Base-by-base conservation (phyloP, 2,888 invertebrate species). In the Callyntrura guangdongensis region DNA sequence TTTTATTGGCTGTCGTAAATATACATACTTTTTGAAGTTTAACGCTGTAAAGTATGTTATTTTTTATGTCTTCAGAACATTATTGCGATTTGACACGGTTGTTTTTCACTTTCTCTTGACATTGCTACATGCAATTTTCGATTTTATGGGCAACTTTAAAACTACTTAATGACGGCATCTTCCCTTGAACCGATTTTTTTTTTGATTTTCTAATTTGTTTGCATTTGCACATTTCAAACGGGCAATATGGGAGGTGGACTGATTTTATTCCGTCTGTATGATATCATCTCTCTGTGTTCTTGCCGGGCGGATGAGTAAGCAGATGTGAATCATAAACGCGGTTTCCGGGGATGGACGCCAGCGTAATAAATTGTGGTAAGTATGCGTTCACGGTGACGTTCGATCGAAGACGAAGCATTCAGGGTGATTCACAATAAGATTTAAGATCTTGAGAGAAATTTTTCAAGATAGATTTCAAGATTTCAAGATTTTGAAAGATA, bases 171-270 rank as follows among this genome's bases (percentile, higher is more conserved):
- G 64, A 27, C 64, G 81, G 53, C 1, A 27, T 85, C 36, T 89
- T 27, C 84, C 89, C 89, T 89, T 89, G 89, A 89, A 89, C 89
- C 84, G 89, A 77, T 85, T 89, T 86, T 67, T 25, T 25, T 64
- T 69, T 67, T 79, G 85, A 79, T n/a, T n/a, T n/a, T n/a, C n/a
- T n/a, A n/a, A n/a, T n/a, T n/a, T n/a, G 84, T 85, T 85, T 8
- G 22, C 14, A 8, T 67, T 9, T 67, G 27, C 0, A 17, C n/a
- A 69, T 36, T 9, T 14, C 53, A 53, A 53, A 36, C 77, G 72
- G 64, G 20, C 61, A 56, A 64, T 49, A 74, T n/a, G n/a, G n/a
- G n/a, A n/a, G n/a, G n/a, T n/a, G 25, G 14, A 85, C 85, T 85
- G 85, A 85, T 89, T 89, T 79, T 89, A 27, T 0, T 14, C 6